Percentiles rank a stretch among this genome's conserved stretches.
Evolutionary conservation across 2,113 vertebrate species (phyloP).

Genomic region (Tonatia bakeri): DNA sequence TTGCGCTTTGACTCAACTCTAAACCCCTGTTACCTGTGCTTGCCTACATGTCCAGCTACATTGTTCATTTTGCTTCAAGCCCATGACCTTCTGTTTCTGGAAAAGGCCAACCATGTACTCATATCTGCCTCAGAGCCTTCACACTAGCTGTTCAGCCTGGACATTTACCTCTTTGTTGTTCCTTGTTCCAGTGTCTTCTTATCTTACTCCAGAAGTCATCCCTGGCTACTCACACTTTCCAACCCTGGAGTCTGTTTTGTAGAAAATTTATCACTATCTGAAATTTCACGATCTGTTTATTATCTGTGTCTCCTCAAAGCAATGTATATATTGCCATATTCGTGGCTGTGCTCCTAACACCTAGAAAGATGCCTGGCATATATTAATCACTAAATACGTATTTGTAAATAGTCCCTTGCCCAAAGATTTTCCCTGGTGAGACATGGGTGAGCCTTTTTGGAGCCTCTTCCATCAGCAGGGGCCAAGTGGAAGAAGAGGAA

Average conservation of each 20-base stretch:
- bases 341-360: not conserved
- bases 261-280: not conserved
- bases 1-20: not conserved
- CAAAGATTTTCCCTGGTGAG: not conserved
- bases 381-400: not conserved
- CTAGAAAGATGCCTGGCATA: not conserved
- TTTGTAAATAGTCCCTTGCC: not conserved
- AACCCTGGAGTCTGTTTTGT: not conserved
- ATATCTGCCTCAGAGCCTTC: not conserved
- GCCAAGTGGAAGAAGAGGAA: not conserved
- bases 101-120: not conserved
- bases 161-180: not conserved
- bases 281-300: not conserved
- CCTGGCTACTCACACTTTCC: not conserved
- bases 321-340: not conserved
- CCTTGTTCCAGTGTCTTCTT: not conserved
- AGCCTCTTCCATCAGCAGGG: not conserved
- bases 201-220: not conserved
- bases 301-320: not conserved
- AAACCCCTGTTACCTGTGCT: not conserved
- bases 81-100: not conserved
- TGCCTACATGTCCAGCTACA: not conserved
- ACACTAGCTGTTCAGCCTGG: not conserved
- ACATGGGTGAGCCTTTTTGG: not conserved
- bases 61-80: not conserved